These are phyloP conservation scores for Micropoecilia bifurca DNA, from an alignment of 2,797 vertebrate species.

Conservation along the genomic window DNA sequence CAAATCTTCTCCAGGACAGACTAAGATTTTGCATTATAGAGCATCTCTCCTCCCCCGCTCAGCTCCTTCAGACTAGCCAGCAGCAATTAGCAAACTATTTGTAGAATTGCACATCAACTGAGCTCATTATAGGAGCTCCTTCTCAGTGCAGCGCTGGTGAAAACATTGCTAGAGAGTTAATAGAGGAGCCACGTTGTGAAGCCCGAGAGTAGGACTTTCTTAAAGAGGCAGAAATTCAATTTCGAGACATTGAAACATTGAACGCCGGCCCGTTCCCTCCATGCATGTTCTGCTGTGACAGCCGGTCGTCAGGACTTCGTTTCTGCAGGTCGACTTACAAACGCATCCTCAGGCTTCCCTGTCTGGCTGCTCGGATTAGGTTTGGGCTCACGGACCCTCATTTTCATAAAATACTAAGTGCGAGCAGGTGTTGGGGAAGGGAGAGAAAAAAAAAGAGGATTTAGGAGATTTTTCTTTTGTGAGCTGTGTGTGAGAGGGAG, in stretches of 20 bases:
- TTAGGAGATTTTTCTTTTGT: slow-evolving; percentile 12
- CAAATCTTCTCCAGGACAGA: not conserved
- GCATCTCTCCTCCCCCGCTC: too few relatives aligned
- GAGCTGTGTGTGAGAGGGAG: slow-evolving; percentile 15
- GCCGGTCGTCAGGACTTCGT: slow-evolving; percentile 26
- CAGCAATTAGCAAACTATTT: too few relatives aligned
- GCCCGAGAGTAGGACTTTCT: too few relatives aligned
- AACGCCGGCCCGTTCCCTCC: not conserved
- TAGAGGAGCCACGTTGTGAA: too few relatives aligned
- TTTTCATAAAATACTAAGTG: slow-evolving; percentile 43
- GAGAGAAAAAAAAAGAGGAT: not conserved
- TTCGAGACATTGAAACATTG: too few relatives aligned
- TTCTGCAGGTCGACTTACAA: slow-evolving; percentile 27
- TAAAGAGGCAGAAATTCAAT: too few relatives aligned
- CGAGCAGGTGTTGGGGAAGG: slow-evolving; percentile 9
- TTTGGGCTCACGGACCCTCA: slow-evolving; percentile 36
- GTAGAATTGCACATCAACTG: too few relatives aligned
- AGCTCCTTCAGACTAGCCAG: too few relatives aligned
- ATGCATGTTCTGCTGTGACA: slow-evolving; percentile 1
- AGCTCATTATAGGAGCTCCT: too few relatives aligned
- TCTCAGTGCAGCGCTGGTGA: too few relatives aligned
- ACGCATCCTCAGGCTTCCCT: slow-evolving; percentile 39
- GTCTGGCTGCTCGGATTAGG: slow-evolving; percentile 39
- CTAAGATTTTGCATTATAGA: not conserved
- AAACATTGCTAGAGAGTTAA: too few relatives aligned